These are phyloP conservation scores for Varanus komodoensis DNA, from an alignment of 2,113 vertebrate genomes.

Conservation along the genomic window DNA sequence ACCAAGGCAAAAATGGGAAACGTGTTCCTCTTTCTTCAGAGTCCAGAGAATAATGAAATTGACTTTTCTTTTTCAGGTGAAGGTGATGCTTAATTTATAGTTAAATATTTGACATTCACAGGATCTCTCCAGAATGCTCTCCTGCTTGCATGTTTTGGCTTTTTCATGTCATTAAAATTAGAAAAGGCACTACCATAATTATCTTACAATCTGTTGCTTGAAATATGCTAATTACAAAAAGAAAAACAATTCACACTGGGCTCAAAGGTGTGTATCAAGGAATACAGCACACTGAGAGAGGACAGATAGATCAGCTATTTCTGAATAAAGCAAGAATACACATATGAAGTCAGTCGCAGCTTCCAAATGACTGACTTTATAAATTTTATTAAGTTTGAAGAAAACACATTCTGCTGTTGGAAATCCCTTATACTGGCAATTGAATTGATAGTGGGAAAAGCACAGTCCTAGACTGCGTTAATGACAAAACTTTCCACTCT, in stretches of 20 bases:
- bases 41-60: constrained; percentile 49
- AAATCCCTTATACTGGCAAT: not conserved
- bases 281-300: not conserved
- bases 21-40: constrained; percentile 51
- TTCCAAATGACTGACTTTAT: not conserved
- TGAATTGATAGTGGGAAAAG: not conserved
- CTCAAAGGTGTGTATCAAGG: constrained; percentile 16
- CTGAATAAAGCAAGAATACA: not conserved
- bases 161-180: constrained; percentile 66
- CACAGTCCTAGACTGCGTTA: not conserved
- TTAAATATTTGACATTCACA: constrained; percentile 69
- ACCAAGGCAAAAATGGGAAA: not conserved
- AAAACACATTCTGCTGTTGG: not conserved
- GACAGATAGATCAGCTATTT: not conserved
- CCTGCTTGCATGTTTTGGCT: constrained; percentile 57
- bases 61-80: constrained; percentile 50
- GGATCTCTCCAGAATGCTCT: constrained; percentile 62
- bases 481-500: not conserved
- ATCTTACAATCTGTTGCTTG: constrained; percentile 64
- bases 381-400: not conserved
- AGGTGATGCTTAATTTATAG: constrained; percentile 72
- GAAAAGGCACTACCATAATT: constrained; percentile 67
- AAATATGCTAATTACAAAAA: constrained; percentile 50
- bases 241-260: constrained; percentile 31
- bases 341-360: not conserved